Evolutionary conservation across 1,140 invertebrate genomes (phyloP), one percentile per base, ranked within the genome.

Genomic region (Eueides isabella): DNA sequence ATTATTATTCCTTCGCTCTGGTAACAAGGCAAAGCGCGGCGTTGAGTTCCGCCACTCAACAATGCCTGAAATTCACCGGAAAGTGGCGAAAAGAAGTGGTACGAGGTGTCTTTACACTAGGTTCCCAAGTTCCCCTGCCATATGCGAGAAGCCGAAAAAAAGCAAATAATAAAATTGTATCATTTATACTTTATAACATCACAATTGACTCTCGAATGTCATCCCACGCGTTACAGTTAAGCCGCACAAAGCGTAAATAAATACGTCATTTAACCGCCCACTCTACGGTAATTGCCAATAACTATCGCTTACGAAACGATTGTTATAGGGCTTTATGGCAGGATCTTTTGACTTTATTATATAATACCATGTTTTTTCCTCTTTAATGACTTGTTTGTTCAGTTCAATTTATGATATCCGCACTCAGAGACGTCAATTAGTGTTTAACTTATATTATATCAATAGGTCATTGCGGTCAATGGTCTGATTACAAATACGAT

Each of bases 221-320:
- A 35, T 66, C 64, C 64, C 64, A 66, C 64, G 64, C 64, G 29
- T 31, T 66, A 63, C 64, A 35, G 30, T 66, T 33, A 26, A 66
- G 64, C 48, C 48, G 48, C 48, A 55, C 48, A 55, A 55, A 55
- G 48, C 48, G 48, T 67, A 67, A 67, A 67, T 67, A 67, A 67
- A 67, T 67, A 44, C 65, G 19, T 67, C 38, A 44, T n/a, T 44
- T 33, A 44, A 33, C 35, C 65, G 65, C 38, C 35, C 14, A 67
- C 65, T 16, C 12, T 1, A 55, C 48, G 19, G 48, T 55, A 55
- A 55, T 55, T 55, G 48, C 48, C 48, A 55, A 55, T 55, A 55
- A 55, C 48, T 55, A 55, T 55, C 48, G 48, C 7, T 55, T 55
- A 55, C 48, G 48, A 55, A 55, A 55, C 48, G 48, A 26, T 55